Percentiles rank a stretch among this genome's conserved stretches.
These are phyloP conservation scores for Leptobrachium leishanense DNA, from an alignment of 2,113 vertebrate genomes.

Conservation along the genomic window DNA sequence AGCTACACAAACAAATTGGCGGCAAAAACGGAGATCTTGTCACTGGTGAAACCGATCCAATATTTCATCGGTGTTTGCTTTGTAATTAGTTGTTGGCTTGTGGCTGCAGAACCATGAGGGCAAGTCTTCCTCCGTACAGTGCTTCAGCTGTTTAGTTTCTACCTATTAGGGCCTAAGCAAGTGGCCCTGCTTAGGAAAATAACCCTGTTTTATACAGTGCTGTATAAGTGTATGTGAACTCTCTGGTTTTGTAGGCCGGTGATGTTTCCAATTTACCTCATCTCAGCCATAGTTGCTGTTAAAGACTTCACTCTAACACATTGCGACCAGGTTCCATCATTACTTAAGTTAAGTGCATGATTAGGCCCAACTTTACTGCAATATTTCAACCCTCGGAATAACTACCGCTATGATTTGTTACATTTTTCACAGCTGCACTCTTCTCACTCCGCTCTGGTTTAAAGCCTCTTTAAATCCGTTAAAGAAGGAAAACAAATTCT, in stretches of 20 bases:
- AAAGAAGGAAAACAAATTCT: conserved; percentile 53
- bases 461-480: conserved; percentile 56
- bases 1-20: conserved; percentile 72
- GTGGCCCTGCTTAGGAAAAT: conserved; percentile 16
- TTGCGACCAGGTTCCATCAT: conserved; percentile 28
- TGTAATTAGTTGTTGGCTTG: conserved; percentile 66
- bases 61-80: conserved; percentile 73
- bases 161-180: conserved; percentile 15
- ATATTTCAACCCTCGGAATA: conserved; percentile 28
- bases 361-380: background rate
- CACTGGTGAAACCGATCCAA: conserved; percentile 62
- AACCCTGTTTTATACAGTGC: conserved; percentile 14
- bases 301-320: conserved; percentile 10
- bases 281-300: conserved; percentile 17
- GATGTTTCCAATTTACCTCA: conserved; percentile 39
- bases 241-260: conserved; percentile 6
- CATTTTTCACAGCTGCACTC: conserved; percentile 59
- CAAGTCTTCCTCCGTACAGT: conserved; percentile 29
- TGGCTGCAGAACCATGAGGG: conserved; percentile 58
- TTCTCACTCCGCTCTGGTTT: conserved; percentile 52
- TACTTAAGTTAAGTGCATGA: background rate
- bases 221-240: conserved; percentile 10
- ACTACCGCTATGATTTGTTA: conserved; percentile 52
- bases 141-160: conserved; percentile 21
- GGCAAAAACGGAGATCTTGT: conserved; percentile 69